Evolutionary conservation across 2,113 vertebrate species (phyloP).

Genomic region (Eubucco bourcierii): DNA sequence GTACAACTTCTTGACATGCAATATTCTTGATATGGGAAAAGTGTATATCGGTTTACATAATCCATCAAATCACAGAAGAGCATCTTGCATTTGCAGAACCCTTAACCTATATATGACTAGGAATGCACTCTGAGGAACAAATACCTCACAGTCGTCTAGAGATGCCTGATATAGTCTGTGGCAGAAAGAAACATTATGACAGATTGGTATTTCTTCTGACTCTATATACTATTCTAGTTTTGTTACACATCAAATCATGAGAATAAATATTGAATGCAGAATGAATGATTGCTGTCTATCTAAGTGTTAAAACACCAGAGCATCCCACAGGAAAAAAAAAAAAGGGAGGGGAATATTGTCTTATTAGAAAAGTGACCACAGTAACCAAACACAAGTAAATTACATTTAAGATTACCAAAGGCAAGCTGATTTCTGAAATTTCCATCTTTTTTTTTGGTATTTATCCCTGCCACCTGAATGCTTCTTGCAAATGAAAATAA

Average conservation of each 20-base stretch:
- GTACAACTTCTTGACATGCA: not conserved
- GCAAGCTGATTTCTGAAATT: not conserved
- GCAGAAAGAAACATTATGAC: not conserved
- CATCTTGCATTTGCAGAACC: not conserved
- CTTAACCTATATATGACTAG: not conserved
- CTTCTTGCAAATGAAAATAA: not conserved
- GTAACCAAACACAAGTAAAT: not conserved
- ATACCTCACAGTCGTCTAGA: rapidly evolving
- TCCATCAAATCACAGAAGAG: not conserved
- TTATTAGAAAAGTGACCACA: not conserved
- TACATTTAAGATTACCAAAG: not conserved
- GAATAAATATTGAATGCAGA: not conserved
- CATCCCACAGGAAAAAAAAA: not conserved
- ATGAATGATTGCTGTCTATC: not conserved
- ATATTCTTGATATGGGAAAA: not conserved
- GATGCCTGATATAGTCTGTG: not conserved
- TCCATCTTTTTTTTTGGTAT: not conserved
- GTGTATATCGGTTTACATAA: not conserved
- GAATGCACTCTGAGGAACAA: not conserved
- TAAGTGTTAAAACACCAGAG: not conserved
- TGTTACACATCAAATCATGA: not conserved
- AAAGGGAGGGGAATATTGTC: not conserved
- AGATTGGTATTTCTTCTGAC: not conserved
- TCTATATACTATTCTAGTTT: not conserved
- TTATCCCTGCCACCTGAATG: not conserved